phyloP scores from a whole-genome alignment of 1,140 invertebrate species.

The Laupala kohalensis region DNA sequence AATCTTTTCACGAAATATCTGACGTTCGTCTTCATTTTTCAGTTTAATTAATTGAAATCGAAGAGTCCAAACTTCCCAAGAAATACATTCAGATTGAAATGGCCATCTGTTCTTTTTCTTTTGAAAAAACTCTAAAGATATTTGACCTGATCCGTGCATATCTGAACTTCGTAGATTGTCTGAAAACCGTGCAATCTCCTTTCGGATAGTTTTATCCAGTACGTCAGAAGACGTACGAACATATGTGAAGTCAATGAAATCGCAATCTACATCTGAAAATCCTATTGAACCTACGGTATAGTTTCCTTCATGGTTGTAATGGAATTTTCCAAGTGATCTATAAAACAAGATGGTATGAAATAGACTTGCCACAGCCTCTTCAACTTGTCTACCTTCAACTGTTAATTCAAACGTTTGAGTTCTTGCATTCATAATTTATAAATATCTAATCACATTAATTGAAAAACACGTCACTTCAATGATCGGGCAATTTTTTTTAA shows the following conservation, averaged over 20 bases:
- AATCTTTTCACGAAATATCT: conserved; percentile 74
- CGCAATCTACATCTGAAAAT: conserved; percentile 89
- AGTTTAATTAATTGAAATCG: conserved; percentile 77
- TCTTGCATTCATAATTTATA: neutral
- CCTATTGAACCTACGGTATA: conserved; percentile 91
- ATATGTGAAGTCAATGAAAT: conserved; percentile 95
- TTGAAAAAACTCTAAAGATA: conserved; percentile 91
- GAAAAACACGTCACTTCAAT: too few relatives aligned
- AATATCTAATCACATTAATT: too few relatives aligned
- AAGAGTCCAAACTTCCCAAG: conserved; percentile 96
- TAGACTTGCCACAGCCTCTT: conserved; percentile 84
- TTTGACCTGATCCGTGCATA: conserved; percentile 61
- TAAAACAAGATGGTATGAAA: conserved; percentile 94
- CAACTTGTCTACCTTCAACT: conserved; percentile 85
- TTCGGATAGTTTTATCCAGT: conserved; percentile 58
- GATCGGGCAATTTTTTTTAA: too few relatives aligned
- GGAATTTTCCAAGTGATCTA: conserved; percentile 86
- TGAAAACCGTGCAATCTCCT: conserved; percentile 74
- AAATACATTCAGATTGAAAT: conserved; percentile 75
- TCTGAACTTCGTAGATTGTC: conserved; percentile 65
- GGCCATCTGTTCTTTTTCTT: conserved; percentile 79
- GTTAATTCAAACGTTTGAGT: conserved; percentile 23
- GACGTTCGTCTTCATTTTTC: conserved; percentile 75
- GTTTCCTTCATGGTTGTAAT: conserved; percentile 81
- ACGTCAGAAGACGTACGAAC: conserved; percentile 73